phyloP scores from a whole-genome alignment of 1,140 invertebrate genomes.

The Xylocopa sonorina region DNA sequence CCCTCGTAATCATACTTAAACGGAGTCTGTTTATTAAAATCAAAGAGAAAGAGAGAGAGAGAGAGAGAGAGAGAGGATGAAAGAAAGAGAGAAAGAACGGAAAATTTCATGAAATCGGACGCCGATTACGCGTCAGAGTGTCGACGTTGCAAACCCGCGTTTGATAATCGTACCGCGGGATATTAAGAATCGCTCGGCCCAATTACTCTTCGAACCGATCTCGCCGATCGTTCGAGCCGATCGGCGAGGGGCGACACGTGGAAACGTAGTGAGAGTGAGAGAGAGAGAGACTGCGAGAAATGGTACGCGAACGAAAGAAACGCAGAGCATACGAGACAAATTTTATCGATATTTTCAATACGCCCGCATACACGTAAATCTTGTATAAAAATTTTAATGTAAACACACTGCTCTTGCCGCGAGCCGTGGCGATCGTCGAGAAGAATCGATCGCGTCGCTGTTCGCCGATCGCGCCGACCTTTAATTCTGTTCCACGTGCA shows the following conservation, averaged over 20 bases:
- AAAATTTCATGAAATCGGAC: slow-evolving; percentile 59
- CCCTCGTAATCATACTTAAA: neutral
- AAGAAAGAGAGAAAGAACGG: slow-evolving; percentile 7
- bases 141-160: slow-evolving; percentile 13
- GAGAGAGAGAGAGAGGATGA: neutral
- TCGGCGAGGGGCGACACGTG: slow-evolving; percentile 21
- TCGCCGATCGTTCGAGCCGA: slow-evolving; percentile 34
- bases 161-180: slow-evolving; percentile 16
- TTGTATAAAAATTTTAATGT: slow-evolving; percentile 74
- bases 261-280: slow-evolving; percentile 7
- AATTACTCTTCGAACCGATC: slow-evolving; percentile 7
- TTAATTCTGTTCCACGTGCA: too few species aligned
- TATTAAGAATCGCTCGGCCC: neutral
- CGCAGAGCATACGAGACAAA: slow-evolving; percentile 61
- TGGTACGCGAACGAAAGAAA: slow-evolving; percentile 28
- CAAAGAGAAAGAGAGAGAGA: slow-evolving; percentile 4
- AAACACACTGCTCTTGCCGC: slow-evolving; percentile 61
- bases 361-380: slow-evolving; percentile 70
- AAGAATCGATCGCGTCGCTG: slow-evolving; percentile 19
- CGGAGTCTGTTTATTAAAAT: slow-evolving; percentile 30
- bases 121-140: slow-evolving; percentile 30
- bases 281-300: slow-evolving; percentile 41
- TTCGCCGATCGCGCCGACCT: neutral
- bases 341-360: slow-evolving; percentile 76
- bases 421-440: slow-evolving; percentile 26